phyloP scores from a whole-genome alignment of 2,888 invertebrate genomes.

The Bimastos eiseni region DNA sequence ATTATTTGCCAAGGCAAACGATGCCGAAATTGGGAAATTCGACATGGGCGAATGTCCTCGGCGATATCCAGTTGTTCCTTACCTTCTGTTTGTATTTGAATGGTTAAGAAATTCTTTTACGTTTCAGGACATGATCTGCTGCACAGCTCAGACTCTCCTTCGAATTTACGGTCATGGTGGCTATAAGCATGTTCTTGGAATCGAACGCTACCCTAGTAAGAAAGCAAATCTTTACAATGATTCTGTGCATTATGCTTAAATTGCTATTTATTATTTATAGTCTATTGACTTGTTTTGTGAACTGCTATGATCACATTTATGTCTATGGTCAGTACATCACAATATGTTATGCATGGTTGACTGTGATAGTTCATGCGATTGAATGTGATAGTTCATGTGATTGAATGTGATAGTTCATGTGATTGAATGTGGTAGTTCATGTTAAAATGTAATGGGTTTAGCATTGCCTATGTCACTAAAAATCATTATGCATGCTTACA shows the following conservation, averaged over 20 bases:
- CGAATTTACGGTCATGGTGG: constrained; percentile 17
- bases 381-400: not conserved
- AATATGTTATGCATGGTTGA: not conserved
- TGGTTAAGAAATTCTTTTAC: not conserved
- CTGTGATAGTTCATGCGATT: not conserved
- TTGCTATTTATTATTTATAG: not conserved
- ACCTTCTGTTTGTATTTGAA: not conserved
- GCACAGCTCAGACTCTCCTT: constrained; percentile 10
- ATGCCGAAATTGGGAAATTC: no score
- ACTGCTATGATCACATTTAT: not conserved
- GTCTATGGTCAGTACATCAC: not conserved
- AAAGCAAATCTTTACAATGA: not conserved
- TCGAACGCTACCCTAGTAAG: constrained; percentile 19
- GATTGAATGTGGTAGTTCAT: not conserved
- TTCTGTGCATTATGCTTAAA: no score
- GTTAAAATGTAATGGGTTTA: not conserved
- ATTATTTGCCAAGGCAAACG: no score
- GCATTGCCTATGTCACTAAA: not conserved
- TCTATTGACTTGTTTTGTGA: not conserved
- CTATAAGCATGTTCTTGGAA: constrained; percentile 20
- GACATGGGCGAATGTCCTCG: no score
- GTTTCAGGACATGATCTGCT: not conserved
- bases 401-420: not conserved
- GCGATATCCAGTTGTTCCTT: no score
- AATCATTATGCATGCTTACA: not conserved